Percentiles rank a stretch among this genome's conserved stretches.
phyloP scores from a whole-genome alignment of 2,888 invertebrate genomes.

The Ennomos fuscantarius region DNA sequence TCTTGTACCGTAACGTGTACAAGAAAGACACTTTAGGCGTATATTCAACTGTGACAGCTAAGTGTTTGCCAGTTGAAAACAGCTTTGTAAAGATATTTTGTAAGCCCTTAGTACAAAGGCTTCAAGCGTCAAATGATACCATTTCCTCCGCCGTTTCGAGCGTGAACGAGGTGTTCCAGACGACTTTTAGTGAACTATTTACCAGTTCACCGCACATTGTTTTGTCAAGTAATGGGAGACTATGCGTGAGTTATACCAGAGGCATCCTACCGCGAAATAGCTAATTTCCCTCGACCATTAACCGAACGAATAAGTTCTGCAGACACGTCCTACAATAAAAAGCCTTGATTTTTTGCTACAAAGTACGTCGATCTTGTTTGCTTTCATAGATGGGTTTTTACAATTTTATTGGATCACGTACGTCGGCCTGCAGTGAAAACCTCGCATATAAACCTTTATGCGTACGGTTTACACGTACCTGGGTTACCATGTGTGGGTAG shows the following conservation, averaged over 20 bases:
- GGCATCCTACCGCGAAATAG: conserved; percentile 61
- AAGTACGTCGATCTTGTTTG: conserved; percentile 41
- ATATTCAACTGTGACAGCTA: too few species aligned
- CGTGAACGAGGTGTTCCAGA: conserved; percentile 15
- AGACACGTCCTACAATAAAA: conserved; percentile 54
- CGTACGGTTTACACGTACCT: conserved; percentile 27
- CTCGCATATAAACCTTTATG: conserved; percentile 28
- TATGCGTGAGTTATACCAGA: conserved; percentile 54
- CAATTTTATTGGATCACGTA: conserved; percentile 51
- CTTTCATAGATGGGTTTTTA: conserved; percentile 40
- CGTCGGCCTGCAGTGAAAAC: conserved; percentile 31
- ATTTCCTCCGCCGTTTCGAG: conserved; percentile 10
- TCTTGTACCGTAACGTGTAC: too few species aligned
- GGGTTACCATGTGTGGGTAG: conserved; percentile 1
- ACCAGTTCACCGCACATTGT: conserved; percentile 41
- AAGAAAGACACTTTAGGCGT: too few species aligned
- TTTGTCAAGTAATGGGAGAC: conserved; percentile 46
- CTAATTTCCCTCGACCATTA: conserved; percentile 64
- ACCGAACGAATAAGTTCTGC: conserved; percentile 47
- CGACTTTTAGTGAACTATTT: conserved; percentile 39
- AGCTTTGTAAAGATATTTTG: too few species aligned
- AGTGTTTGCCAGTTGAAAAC: too few species aligned
- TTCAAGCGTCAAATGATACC: conserved; percentile 3
- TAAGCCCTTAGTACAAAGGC: neutral
- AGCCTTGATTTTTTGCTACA: conserved; percentile 47